phyloP scores from a whole-genome alignment of 2,797 vertebrate species.

The Nasua narica region DNA sequence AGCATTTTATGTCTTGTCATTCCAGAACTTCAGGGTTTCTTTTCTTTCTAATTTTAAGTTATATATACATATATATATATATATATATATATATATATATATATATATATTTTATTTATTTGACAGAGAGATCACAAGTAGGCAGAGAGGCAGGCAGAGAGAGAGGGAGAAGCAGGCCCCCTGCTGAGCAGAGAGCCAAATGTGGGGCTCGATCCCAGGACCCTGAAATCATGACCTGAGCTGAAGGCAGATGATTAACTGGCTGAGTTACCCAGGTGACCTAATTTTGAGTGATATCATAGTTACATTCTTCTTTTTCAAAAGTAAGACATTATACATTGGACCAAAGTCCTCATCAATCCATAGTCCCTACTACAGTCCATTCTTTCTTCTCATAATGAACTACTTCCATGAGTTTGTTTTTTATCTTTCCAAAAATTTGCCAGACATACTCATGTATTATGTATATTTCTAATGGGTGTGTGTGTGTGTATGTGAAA shows the following conservation, averaged over 20 bases:
- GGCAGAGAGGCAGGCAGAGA: no score
- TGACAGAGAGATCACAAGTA: no score
- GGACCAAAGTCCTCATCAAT: neutral
- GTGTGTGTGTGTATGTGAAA: neutral
- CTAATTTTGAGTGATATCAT: slow-evolving; percentile 3
- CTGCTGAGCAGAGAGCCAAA: neutral
- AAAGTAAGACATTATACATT: neutral
- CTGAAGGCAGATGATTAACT: neutral
- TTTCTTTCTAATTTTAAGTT: slow-evolving; percentile 25
- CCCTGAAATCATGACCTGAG: neutral
- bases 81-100: no score
- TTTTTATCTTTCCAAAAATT: neutral
- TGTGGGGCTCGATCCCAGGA: accelerated
- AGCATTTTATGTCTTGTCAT: neutral
- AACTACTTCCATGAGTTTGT: neutral
- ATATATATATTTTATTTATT: no score
- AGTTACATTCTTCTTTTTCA: neutral
- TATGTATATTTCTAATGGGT: neutral
- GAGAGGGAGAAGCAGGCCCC: neutral
- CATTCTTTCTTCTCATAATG: neutral
- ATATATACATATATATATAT: no score
- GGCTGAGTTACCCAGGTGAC: neutral
- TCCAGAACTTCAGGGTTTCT: neutral
- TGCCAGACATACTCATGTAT: neutral
- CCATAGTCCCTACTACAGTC: neutral